Percentiles rank a stretch among this genome's conserved stretches.
Evolutionary conservation across 1,140 invertebrate genomes (phyloP).

Genomic region (Leptonema lineaticorne): DNA sequence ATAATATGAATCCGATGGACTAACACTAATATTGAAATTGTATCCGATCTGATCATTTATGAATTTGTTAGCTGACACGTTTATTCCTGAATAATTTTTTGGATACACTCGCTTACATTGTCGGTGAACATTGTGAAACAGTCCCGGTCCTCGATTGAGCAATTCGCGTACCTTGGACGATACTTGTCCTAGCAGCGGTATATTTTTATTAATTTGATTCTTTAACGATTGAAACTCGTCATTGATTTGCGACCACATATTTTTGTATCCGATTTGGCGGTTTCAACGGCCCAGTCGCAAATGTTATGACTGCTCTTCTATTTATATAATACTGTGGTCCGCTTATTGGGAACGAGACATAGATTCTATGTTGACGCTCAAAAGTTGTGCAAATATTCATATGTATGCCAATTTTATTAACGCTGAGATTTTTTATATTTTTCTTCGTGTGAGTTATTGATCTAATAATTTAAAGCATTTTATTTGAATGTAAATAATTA

Average conservation of each 20-base stretch:
- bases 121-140: conserved; percentile 31
- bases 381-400: too few relatives aligned
- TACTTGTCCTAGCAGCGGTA: conserved; percentile 22
- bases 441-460: too few relatives aligned
- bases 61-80: conserved; percentile 26
- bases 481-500: too few relatives aligned
- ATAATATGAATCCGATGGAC: conserved; percentile 20
- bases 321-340: too few relatives aligned
- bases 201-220: conserved; percentile 19
- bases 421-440: too few relatives aligned
- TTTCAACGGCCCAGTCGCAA: too few relatives aligned
- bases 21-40: conserved; percentile 32
- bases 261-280: too few relatives aligned
- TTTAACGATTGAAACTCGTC: conserved; percentile 20
- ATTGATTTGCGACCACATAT: conserved; percentile 31
- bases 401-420: too few relatives aligned
- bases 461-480: too few relatives aligned
- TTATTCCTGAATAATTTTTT: conserved; percentile 32
- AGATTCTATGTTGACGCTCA: too few relatives aligned
- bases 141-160: conserved; percentile 16
- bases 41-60: conserved; percentile 25
- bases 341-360: too few relatives aligned
- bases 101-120: conserved; percentile 35
- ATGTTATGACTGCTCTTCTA: too few relatives aligned
- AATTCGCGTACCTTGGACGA: conserved; percentile 7